Conservation (phyloP, 2,797 vertebrate species). For the Gallinago nigripennis region DNA sequence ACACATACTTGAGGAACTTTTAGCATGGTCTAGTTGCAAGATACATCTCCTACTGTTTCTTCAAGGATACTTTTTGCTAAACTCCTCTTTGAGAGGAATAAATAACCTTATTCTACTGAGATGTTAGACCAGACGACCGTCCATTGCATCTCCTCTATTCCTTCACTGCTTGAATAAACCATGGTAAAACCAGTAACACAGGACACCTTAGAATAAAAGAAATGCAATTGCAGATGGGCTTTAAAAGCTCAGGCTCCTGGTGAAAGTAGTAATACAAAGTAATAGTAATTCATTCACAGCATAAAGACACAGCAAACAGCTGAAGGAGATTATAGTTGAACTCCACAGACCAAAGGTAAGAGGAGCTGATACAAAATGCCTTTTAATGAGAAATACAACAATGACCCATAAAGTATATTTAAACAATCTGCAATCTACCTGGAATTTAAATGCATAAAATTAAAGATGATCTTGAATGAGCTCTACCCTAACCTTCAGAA, state of each 20-base stretch:
- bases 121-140: background rate
- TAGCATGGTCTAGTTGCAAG: background rate
- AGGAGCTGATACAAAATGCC: background rate
- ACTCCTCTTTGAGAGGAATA: background rate
- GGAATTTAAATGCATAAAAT: background rate
- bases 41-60: background rate
- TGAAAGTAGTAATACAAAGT: background rate
- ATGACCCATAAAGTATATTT: background rate
- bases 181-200: background rate
- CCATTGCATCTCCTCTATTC: background rate
- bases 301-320: background rate
- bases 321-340: background rate
- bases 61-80: background rate
- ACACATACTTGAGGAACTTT: background rate
- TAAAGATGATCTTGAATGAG: background rate
- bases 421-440: background rate
- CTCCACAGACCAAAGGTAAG: background rate
- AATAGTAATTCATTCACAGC: background rate
- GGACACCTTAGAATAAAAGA: background rate
- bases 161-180: background rate
- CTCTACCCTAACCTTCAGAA: background rate
- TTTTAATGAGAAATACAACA: background rate
- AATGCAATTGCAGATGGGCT: background rate
- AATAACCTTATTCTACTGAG: background rate
- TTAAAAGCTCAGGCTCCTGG: background rate